Evolutionary conservation across 2,113 vertebrate genomes (phyloP), one percentile per base, ranked within the genome.

Genomic region (Ammodramus savannarum): DNA sequence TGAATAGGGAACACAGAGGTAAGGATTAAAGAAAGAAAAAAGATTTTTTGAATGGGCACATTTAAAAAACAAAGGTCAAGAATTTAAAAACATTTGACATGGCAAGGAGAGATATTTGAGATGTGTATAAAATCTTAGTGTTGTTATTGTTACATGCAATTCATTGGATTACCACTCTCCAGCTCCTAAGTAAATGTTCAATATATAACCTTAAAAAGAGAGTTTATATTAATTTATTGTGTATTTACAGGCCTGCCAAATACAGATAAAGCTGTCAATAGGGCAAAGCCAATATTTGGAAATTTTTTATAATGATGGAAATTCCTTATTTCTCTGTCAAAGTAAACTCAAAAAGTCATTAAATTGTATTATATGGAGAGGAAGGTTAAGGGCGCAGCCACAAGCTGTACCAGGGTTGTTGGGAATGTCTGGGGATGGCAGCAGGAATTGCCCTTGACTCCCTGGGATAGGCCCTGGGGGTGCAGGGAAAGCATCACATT

Each of bases 1-100:
- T 83, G 91, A 93, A 62, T 85, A 83, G 51, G 51, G 92, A 92
- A 78, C 36, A 74, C 32, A 81, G 59, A 89, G 27, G 57, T 26
- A 80, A 89, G 58, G 88, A 79, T 54, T 89, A 90, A 91, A 90
- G 44, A 67, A 83, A 65, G 23, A 31, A 22, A 65, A 85, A 78
- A 62, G 15, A 41, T 27, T 54, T 87, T 94, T 71, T 80, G 36
- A 85, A 87, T 66, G 55, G 22, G 18, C 6, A 27, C 2, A 29
- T 65, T 59, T 59, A 1, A 11, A 62, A 74, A 73, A 31, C 31
- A 7, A 29, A 26, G 9, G 67, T 86, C 5, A 86, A 49, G 25
- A 25, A 29, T 88, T 85, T 58, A 2, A 76, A 82, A 94, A 19
- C 2, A 39, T 32, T 73, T 73, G 16, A 20, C 31, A 71, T 51